These are phyloP conservation scores for Temnothorax longispinosus DNA, from an alignment of 1,140 invertebrate genomes.

Conservation along the genomic window DNA sequence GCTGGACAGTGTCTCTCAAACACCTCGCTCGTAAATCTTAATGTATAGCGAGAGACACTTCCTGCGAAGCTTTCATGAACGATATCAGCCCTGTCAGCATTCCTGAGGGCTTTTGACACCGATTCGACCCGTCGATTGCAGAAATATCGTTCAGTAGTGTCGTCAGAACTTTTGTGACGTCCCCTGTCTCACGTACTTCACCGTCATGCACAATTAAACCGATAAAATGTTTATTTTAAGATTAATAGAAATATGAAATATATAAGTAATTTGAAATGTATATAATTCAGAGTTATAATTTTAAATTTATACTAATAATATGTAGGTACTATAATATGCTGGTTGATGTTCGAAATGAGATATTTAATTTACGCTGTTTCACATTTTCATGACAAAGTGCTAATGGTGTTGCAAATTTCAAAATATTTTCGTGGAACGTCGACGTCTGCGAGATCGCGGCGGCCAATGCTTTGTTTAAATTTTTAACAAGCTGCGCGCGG, in stretches of 20 bases:
- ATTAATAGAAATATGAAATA: not conserved
- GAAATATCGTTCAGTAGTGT: conserved; percentile 24
- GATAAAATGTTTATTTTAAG: not conserved
- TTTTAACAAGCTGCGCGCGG: conserved; percentile 26
- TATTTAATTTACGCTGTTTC: not conserved
- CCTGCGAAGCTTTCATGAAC: conserved; percentile 18
- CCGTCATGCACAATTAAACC: not conserved
- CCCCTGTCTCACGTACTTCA: not conserved
- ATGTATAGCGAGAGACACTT: conserved; percentile 67
- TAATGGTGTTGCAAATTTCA: conserved; percentile 26
- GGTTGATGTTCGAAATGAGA: not conserved
- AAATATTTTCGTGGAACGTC: conserved; percentile 21
- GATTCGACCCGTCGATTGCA: conserved; percentile 59
- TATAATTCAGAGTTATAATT: not conserved
- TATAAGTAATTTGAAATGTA: no score
- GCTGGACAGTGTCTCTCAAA: conserved; percentile 76
- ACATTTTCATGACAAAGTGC: not conserved
- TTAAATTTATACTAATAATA: not conserved
- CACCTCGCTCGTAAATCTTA: conserved; percentile 75
- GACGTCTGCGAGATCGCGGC: not conserved
- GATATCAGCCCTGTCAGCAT: conserved; percentile 62
- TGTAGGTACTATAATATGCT: not conserved
- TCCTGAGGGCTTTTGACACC: conserved; percentile 41
- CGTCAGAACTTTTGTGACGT: not conserved
- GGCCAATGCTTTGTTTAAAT: conserved; percentile 44